Evolutionary conservation across 2,113 vertebrate genomes (phyloP).

Genomic region (Triplophysa tibetana): DNA sequence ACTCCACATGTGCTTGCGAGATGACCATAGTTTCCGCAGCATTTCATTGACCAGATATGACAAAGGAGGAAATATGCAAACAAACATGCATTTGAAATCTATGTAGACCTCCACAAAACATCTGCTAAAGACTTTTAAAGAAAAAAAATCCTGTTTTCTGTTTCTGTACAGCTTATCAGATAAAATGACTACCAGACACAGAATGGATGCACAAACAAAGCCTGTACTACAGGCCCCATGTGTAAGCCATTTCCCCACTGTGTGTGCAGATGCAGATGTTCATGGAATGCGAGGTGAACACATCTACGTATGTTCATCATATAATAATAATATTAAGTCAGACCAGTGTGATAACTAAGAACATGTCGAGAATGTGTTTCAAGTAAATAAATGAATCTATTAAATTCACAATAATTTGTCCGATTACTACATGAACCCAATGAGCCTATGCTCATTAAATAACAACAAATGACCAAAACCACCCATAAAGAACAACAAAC

Average conservation of each 20-base stretch:
- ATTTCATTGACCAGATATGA: background rate
- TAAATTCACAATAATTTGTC: background rate
- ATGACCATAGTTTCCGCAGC: background rate
- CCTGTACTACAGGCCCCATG: conserved; percentile 59
- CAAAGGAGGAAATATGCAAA: conserved; percentile 18
- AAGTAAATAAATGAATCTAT: background rate
- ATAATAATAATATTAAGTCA: background rate
- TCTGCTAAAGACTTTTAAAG: conserved; percentile 15
- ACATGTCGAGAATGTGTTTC: background rate
- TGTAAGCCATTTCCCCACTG: conserved; percentile 65
- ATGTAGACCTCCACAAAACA: conserved; percentile 20
- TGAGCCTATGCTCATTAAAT: background rate
- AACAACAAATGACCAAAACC: background rate
- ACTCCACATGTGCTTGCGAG: background rate
- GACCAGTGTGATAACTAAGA: background rate
- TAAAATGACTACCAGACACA: conserved; percentile 69
- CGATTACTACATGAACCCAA: background rate
- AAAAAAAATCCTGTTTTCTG: conserved; percentile 28
- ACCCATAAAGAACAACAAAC: background rate
- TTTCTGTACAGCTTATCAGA: conserved; percentile 61
- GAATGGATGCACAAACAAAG: conserved; percentile 55
- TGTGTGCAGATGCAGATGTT: conserved; percentile 41
- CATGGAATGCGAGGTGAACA: conserved; percentile 1
- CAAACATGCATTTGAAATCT: background rate
- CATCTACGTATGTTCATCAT: background rate